phyloP scores from a whole-genome alignment of 1,140 invertebrate genomes.

The Drosophila leontia region DNA sequence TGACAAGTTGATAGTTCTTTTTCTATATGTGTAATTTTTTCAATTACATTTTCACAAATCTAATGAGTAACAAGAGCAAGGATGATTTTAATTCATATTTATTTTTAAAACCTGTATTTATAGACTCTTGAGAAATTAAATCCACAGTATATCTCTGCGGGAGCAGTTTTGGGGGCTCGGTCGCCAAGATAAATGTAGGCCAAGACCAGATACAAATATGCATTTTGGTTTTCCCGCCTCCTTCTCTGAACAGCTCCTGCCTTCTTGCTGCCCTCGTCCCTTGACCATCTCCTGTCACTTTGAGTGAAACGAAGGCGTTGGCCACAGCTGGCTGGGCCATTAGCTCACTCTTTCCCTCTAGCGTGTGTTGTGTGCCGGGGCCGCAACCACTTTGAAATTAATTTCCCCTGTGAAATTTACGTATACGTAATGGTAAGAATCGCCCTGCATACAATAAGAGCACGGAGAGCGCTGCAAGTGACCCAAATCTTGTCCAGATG shows the following conservation, averaged over 20 bases:
- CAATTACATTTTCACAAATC: neutral
- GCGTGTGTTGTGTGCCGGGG: conserved; percentile 2
- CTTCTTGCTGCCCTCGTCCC: neutral
- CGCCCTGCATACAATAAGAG: conserved; percentile 12
- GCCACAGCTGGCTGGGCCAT: conserved; percentile 56
- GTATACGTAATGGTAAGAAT: conserved; percentile 30
- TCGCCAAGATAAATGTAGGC: conserved; percentile 60
- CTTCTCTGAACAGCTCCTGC: neutral
- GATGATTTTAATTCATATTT: conserved; percentile 3
- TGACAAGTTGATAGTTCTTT: neutral
- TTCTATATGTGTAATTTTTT: neutral
- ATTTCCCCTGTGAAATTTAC: conserved; percentile 63
- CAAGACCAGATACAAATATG: conserved; percentile 60
- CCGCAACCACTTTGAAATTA: conserved; percentile 58
- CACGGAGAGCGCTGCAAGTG: conserved; percentile 17
- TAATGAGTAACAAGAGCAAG: conserved; percentile 3
- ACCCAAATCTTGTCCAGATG: conserved; percentile 37
- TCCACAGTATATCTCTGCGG: conserved; percentile 23
- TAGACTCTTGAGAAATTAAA: neutral
- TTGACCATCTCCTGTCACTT: conserved; percentile 47
- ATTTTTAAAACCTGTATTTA: neutral
- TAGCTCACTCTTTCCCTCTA: conserved; percentile 31
- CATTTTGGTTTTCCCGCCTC: conserved; percentile 28
- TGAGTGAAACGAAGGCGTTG: conserved; percentile 58
- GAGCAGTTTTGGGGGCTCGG: conserved; percentile 14